These are phyloP conservation scores for Channa argus DNA, from an alignment of 2,113 vertebrate genomes.

Conservation along the genomic window DNA sequence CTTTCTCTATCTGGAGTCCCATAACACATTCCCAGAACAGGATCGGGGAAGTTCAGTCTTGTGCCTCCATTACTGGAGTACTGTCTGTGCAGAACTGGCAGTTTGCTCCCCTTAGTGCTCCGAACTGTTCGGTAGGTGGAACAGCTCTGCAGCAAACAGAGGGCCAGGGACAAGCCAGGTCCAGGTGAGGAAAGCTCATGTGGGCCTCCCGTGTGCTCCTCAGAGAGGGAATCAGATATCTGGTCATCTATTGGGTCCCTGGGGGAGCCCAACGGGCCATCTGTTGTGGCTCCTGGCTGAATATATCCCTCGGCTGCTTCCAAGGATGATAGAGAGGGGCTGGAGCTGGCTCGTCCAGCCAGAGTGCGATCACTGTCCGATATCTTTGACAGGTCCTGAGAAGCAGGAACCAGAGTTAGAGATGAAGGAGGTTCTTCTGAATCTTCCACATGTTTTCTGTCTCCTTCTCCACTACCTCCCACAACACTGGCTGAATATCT, in stretches of 20 bases:
- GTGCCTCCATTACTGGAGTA: conserved; percentile 66
- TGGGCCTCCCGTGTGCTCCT: conserved; percentile 77
- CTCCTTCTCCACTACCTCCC: conserved; percentile 36
- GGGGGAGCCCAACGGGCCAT: conserved; percentile 62
- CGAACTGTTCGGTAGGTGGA: conserved; percentile 87
- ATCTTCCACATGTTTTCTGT: conserved; percentile 49
- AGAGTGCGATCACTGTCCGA: conserved; percentile 86
- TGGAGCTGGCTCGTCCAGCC: conserved; percentile 85
- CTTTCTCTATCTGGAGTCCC: conserved; percentile 43
- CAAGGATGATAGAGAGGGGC: conserved; percentile 88
- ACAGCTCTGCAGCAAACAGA: conserved; percentile 86
- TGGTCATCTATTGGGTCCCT: conserved; percentile 76
- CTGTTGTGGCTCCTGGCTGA: conserved; percentile 70
- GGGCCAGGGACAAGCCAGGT: conserved; percentile 84
- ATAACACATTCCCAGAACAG: conserved; percentile 42
- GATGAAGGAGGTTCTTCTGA: conserved; percentile 81
- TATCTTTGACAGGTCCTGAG: conserved; percentile 61
- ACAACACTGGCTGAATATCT: conserved; percentile 84
- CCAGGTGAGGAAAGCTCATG: conserved; percentile 36
- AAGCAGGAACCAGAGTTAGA: conserved; percentile 78
- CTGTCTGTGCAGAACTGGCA: conserved; percentile 87
- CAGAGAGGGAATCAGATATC: conserved; percentile 82
- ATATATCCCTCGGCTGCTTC: conserved; percentile 81
- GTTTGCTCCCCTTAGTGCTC: conserved; percentile 88
- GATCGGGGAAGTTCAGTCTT: conserved; percentile 65